Base-by-base conservation (phyloP, 35 echinoderm and acorn worm species). In the Holothuria glaberrima region DNA sequence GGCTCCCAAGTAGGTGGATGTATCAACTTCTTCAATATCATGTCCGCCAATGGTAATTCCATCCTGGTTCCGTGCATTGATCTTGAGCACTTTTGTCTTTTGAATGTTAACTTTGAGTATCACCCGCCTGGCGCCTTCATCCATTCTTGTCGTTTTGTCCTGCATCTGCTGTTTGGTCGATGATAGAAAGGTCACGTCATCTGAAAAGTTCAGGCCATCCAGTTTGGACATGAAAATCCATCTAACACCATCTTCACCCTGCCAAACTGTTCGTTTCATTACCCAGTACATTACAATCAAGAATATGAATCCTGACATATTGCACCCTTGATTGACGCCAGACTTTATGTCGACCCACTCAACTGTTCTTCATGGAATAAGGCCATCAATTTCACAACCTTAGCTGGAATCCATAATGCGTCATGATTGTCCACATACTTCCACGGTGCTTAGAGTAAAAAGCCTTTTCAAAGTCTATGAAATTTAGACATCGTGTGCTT, bases 151-250 rank as follows among this genome's bases (percentile, higher is more conserved):
- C 19, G 76, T 80, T 81, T 90, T 90, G 7, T 26, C 56, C 63
- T 90, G 89, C 33, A 82, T 68, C 0, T 90, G 64, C 24, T 22
- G 33, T 12, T 82, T 26, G 24, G 45, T 90, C 13, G 73, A 35
- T n/a, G 74, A 82, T 5, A 90, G 41, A 9, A 90, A 31, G 19
- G 89, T 75, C 25, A 90, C 64, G 41, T 90, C 74, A 24, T 90
- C 58, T 21, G 88, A 20, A 68, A 90, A 90, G 75, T 82, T 38
- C 24, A 70, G 33, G 63, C 70, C 41, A 18, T n/a, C n/a, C n/a
- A 65, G 48, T 34, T 63, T 24, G 9, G 19, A 7, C 26, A 2
- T 58, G 27, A 82, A 78, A 30, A 63, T 90, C 75, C 75, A 90
- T 24, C 57, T 90, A 18, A 80, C 58, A 20, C 89, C 71, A 78